Percentiles rank a stretch among this genome's conserved stretches.
Evolutionary conservation across 2,888 invertebrate genomes (phyloP).

Genomic region (Sarcophaga variegata): DNA sequence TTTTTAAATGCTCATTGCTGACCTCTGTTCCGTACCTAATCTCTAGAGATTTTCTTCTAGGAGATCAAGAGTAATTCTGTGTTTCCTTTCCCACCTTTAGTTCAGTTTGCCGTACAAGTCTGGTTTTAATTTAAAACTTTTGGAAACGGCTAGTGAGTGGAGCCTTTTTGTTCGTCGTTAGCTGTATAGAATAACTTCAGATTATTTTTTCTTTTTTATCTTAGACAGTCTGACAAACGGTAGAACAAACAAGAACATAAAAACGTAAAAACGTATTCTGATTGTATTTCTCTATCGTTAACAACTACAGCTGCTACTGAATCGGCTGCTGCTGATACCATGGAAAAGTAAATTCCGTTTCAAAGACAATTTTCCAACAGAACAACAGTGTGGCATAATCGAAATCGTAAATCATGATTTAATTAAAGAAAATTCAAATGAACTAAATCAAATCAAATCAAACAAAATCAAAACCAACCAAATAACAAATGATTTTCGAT

Average conservation of each 20-base stretch:
- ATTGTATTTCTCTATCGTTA: slow-evolving; percentile 45
- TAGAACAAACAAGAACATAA: slow-evolving; percentile 33
- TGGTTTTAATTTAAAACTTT: too few relatives aligned
- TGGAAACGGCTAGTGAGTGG: too few relatives aligned
- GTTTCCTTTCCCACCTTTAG: too few relatives aligned
- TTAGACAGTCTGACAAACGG: slow-evolving; percentile 5
- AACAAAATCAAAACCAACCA: background rate
- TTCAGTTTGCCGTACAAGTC: too few relatives aligned
- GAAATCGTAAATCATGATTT: slow-evolving; percentile 47
- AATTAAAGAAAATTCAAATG: slow-evolving; percentile 28
- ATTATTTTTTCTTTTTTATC: background rate
- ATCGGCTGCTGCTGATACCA: slow-evolving; percentile 26
- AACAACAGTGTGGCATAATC: slow-evolving; percentile 44
- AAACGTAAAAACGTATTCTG: slow-evolving; percentile 54
- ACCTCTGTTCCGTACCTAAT: too few relatives aligned
- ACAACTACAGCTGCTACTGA: background rate
- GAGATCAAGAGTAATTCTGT: too few relatives aligned
- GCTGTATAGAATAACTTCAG: background rate
- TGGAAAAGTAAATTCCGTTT: background rate
- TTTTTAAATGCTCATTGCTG: too few relatives aligned
- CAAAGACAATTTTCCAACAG: slow-evolving; percentile 25
- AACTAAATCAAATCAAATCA: background rate
- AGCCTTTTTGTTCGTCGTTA: too few relatives aligned
- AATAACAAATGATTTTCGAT: background rate
- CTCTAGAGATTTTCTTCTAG: too few relatives aligned